phyloP scores from a whole-genome alignment of 2,797 vertebrate species.

The Neosilurus hyrtlii region DNA sequence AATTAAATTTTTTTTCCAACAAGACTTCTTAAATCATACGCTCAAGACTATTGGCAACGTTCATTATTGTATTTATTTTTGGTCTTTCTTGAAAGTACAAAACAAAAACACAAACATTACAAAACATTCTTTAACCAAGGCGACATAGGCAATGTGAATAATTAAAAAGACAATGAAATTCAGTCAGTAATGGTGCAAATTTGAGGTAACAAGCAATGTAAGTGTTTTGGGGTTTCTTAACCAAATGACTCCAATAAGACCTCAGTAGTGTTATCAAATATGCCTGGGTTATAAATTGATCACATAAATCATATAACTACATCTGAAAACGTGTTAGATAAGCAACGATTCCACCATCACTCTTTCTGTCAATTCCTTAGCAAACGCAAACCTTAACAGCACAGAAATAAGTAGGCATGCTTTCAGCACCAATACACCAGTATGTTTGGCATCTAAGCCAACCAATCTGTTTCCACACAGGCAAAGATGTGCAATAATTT shows the following conservation, averaged over 20 bases:
- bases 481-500: conserved; percentile 55
- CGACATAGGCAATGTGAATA: conserved; percentile 74
- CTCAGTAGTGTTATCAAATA: conserved; percentile 69
- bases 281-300: conserved; percentile 38
- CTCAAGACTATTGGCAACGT: conserved; percentile 28
- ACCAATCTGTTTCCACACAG: conserved; percentile 60
- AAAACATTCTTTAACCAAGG: conserved; percentile 76
- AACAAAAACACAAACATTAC: conserved; percentile 72
- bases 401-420: conserved; percentile 57
- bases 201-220: conserved; percentile 64
- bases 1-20: background rate
- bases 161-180: conserved; percentile 68
- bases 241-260: conserved; percentile 55
- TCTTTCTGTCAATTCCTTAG: conserved; percentile 56
- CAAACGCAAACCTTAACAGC: conserved; percentile 32
- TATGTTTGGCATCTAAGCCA: conserved; percentile 39
- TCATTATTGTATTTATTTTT: conserved; percentile 76
- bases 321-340: conserved; percentile 48
- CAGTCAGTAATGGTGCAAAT: conserved; percentile 63
- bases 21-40: too few relatives aligned
- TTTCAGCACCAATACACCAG: conserved; percentile 51
- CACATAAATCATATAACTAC: conserved; percentile 51
- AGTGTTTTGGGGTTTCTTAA: conserved; percentile 56
- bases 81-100: conserved; percentile 78
- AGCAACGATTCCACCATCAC: conserved; percentile 62